Percentiles rank a stretch among this genome's conserved stretches.
phyloP scores from a whole-genome alignment of 2,797 vertebrate genomes.

The Pipistrellus pygmaeus region DNA sequence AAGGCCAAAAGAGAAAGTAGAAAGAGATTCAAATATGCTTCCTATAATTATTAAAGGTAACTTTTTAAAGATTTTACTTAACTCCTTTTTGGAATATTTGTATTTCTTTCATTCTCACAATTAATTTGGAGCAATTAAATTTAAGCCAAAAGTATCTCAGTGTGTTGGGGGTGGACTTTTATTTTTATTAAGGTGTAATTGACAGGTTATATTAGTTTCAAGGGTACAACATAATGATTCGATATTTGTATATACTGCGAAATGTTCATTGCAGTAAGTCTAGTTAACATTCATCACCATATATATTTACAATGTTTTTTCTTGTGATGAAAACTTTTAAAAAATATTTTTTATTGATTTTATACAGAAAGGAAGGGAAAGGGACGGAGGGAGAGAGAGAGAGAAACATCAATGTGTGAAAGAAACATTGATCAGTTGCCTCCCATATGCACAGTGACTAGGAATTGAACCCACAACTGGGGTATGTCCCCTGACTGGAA shows the following conservation, averaged over 20 bases:
- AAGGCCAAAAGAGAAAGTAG: slow-evolving; percentile 88
- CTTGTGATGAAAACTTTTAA: slow-evolving; percentile 3
- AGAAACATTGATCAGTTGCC: not conserved
- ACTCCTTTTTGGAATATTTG: not conserved
- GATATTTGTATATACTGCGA: not conserved
- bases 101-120: slow-evolving; percentile 44
- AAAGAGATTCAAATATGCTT: slow-evolving; percentile 84
- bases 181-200: not conserved
- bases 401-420: not conserved
- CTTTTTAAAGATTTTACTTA: slow-evolving; percentile 38
- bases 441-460: not conserved
- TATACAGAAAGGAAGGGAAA: not conserved
- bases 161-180: not conserved
- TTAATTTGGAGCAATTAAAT: slow-evolving; percentile 45
- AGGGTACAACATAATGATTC: not conserved
- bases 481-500: not conserved
- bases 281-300: not conserved
- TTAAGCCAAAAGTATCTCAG: slow-evolving; percentile 32
- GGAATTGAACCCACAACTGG: not conserved
- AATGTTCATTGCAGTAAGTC: not conserved
- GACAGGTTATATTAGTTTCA: not conserved
- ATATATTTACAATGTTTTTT: not conserved
- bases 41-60: slow-evolving; percentile 95
- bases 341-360: not conserved
- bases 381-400: not conserved